Evolutionary conservation across 2,888 invertebrate genomes (phyloP), one percentile per base, ranked within the genome.

Genomic region (Cerastoderma edule): DNA sequence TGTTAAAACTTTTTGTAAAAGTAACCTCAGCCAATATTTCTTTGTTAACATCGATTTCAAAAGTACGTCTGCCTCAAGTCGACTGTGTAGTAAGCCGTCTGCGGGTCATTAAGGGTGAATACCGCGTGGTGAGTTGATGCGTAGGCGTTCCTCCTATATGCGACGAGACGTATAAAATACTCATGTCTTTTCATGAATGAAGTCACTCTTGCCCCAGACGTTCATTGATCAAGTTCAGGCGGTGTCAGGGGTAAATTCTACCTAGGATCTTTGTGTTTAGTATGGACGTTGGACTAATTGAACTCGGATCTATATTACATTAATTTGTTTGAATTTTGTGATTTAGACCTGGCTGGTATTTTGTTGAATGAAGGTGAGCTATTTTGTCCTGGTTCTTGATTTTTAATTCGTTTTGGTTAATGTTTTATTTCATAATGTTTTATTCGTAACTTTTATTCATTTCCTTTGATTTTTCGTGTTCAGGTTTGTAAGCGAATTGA

Each of bases 151-250:
- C n/a, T n/a, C n/a, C n/a, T n/a, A 60, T 22, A 3, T 60, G 39
- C 60, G 60, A 44, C 10, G 5, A 16, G 32, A 60, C 60, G n/a
- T 60, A 60, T 60, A 60, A 60, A 57, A 35, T 39, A 60, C 39
- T 60, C 22, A 60, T 60, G n/a, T 60, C 60, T 60, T 60, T 60
- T 60, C 33, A 60, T 60, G 60, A 60, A 60, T 60, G 60, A 60
- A 60, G 6, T 60, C 60, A 60, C 8, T 60, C 27, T 19, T 24
- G 19, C 19, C n/a, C 60, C 27, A 39, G 60, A 35, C 27, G 60
- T 39, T 60, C 60, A 60, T 60, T 60, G 60, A 60, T 60, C 39
- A 60, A 35, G 39, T 35, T 24, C 60, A 60, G 39, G 39, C 60
- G 60, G 60, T 60, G 60, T 60, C 60, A 60, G 39, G n/a, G 60